Base-by-base conservation (phyloP, 2,113 vertebrate genomes). In the Hippocampus barbouri region DNA sequence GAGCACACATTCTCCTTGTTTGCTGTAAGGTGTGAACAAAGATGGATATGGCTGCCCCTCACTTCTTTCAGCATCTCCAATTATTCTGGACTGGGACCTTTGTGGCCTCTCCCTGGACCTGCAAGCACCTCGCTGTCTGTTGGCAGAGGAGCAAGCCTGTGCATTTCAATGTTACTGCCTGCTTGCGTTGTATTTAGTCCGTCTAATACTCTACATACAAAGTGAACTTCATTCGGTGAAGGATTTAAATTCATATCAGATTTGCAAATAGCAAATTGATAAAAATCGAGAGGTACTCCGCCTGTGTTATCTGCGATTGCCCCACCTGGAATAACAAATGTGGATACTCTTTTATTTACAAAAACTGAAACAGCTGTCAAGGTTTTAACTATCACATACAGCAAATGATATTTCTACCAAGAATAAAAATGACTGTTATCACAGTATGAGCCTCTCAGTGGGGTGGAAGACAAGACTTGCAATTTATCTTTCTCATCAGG, bases 331-430 rank as follows among this genome's bases (percentile, higher is more conserved):
- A 76, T 38, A 64, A 43, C 18, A 40, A 66, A 49, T 69, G 14
- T 20, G 45, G 10, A 66, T n/a, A 7, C 21, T 53, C 38, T 64
- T 70, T 54, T 64, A 53, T 70, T 14, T 49, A 63, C 64, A 72
- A 83, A 78, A 57, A 7, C 41, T 53, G 15, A 20, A 57, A 40
- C 72, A 69, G 75, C 40, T 74, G 60, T 74, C 18, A 67, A 43
- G 27, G 49, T 54, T 66, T 62, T 74, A 79, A 75, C 62, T 57
- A 72, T 78, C 45, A 73, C 74, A 82, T 88, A 73, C 71, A 70
- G 66, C 61, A 86, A 79, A 73, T 74, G 73, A 41, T 16, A 43
- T 75, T 71, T 72, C 16, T 69, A 12, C 18, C 56, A 74, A 77
- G 53, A 27, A 54, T 65, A 21, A 49, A 21, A 59, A 61, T 69